A percentile compares a stretch with the other conserved stretches of the same genome.
Conservation (phyloP, 1,140 invertebrate species). For the Tetranychus cinnabarinus region DNA sequence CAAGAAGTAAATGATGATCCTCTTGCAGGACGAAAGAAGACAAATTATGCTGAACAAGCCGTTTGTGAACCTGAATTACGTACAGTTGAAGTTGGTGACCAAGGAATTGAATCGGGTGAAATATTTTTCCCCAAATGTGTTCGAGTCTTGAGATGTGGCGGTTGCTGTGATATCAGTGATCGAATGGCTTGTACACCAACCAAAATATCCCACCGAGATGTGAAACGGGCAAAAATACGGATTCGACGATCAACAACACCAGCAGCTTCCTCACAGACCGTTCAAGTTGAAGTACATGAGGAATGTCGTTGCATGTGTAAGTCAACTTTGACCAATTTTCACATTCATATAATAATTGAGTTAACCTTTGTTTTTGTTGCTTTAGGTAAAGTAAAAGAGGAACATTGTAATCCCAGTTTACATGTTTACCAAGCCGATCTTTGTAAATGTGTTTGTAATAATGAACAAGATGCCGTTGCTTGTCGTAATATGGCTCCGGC, state of each 20-base stretch:
- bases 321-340: background rate
- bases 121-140: background rate
- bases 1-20: background rate
- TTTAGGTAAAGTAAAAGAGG: background rate
- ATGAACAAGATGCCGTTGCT: background rate
- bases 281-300: conserved; percentile 3
- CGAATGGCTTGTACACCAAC: background rate
- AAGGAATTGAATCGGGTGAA: background rate
- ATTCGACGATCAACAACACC: background rate
- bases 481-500: background rate
- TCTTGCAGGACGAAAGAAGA: background rate
- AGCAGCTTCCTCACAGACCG: background rate
- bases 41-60: background rate
- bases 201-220: background rate
- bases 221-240: background rate
- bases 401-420: background rate
- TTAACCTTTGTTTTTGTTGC: background rate
- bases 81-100: background rate
- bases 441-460: background rate
- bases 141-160: conserved; percentile 2
- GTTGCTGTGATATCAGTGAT: background rate
- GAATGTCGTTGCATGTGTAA: conserved; percentile 3
- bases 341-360: background rate
- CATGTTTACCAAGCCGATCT: background rate
- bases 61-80: background rate